Evolutionary conservation across 2,797 vertebrate species (phyloP).

Genomic region (Cynodonichthys magdalenae): DNA sequence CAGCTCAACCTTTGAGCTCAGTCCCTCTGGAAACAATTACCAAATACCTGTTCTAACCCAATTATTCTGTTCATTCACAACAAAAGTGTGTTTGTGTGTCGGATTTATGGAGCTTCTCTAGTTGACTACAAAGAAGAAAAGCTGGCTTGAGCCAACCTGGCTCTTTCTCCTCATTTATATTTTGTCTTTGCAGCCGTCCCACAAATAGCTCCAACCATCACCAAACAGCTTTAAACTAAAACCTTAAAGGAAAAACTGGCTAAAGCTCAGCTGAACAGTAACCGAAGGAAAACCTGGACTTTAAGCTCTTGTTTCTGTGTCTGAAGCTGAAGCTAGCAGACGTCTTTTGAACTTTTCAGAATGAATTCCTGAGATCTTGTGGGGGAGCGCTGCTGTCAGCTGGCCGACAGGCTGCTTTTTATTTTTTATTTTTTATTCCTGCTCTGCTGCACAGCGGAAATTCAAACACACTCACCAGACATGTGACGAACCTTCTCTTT

Average conservation of each 20-base stretch:
- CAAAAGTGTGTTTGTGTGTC: too few species aligned
- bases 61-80: too few species aligned
- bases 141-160: too few species aligned
- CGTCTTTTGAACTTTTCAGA: slow-evolving; percentile 42
- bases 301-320: slow-evolving; percentile 5
- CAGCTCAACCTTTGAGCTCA: background rate
- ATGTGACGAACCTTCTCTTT: slow-evolving; percentile 11
- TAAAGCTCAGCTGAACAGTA: background rate
- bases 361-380: slow-evolving; percentile 45
- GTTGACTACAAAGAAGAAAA: too few species aligned
- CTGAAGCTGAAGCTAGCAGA: slow-evolving; percentile 25
- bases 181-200: background rate
- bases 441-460: slow-evolving; percentile 51
- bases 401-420: slow-evolving; percentile 17
- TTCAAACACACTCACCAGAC: slow-evolving; percentile 17
- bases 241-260: background rate
- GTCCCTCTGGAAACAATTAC: background rate
- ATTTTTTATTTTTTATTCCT: slow-evolving; percentile 3
- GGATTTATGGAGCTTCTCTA: too few species aligned
- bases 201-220: too few species aligned
- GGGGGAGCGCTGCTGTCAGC: slow-evolving; percentile 42
- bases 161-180: background rate
- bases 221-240: background rate
- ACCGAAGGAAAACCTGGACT: background rate
- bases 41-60: background rate